Percentiles rank a stretch among this genome's conserved stretches.
Evolutionary conservation across 2,888 invertebrate species (phyloP).

Genomic region (Pyrrhosoma nymphula): DNA sequence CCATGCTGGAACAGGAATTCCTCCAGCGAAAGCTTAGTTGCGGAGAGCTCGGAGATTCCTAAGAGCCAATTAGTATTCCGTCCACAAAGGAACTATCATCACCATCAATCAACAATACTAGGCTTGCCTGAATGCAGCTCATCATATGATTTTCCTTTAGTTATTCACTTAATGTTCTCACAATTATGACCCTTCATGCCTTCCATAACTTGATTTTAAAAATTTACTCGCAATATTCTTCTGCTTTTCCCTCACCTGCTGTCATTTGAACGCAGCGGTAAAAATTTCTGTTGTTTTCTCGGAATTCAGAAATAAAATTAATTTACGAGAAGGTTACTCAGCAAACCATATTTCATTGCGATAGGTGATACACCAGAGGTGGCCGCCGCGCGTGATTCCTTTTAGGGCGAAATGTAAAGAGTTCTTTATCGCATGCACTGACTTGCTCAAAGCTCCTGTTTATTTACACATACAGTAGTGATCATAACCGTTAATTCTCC

Average conservation of each 20-base stretch:
- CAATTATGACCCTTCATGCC: background rate
- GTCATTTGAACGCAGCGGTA: background rate
- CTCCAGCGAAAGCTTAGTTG: background rate
- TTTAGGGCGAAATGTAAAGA: no score
- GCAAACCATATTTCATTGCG: no score
- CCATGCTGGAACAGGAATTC: background rate
- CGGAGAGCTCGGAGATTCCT: background rate
- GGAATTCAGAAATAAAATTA: no score
- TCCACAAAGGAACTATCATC: background rate
- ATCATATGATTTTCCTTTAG: background rate
- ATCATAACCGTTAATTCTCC: no score
- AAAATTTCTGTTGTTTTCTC: no score
- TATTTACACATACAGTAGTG: no score
- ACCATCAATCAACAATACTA: background rate
- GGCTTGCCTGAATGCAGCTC: background rate
- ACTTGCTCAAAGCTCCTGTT: no score
- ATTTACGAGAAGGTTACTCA: no score
- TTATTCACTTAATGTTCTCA: background rate
- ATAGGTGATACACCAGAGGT: no score
- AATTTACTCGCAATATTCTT: background rate
- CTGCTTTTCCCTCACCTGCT: no score
- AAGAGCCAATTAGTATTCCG: background rate
- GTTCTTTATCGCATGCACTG: no score
- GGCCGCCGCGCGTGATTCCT: no score
- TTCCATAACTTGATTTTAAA: background rate